Base-by-base conservation (phyloP, 1,140 invertebrate genomes). In the Zaprionus camerounensis region DNA sequence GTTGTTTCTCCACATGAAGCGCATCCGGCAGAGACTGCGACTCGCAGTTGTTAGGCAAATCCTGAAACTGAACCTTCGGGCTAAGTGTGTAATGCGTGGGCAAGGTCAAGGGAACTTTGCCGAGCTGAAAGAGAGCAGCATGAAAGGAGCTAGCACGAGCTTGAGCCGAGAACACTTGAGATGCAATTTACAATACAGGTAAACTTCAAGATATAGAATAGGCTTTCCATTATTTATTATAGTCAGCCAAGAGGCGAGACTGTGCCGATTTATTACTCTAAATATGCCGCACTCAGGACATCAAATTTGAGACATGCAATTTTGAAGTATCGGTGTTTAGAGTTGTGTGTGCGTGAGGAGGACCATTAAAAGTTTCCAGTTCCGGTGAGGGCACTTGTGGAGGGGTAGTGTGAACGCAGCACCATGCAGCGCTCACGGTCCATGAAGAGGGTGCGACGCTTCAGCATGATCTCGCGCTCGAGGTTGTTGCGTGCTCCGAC, bases 391-490 rank as follows among this genome's bases (percentile, higher is more conserved):
- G 95, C 94, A 61, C 94, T 94, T 9, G 95, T 93, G 0, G 95
- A 95, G 1, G 96, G 96, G 94, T 95, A 96, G 76, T 95, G 94
- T 0, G 95, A 95, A 11, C 96, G 93, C 1, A 96, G 93, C 22
- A 93, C 81, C 78, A 94, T 94, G 69, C 95, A 95, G 51, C 96
- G 94, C 58, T 96, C 94, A 72, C 94, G 93, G 80, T 97, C 96
- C 63, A 96, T 95, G 66, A 94, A 94, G 1, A 97, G 82, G 20
- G 95, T 95, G 91, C 96, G 96, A 34, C 95, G 93, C 84, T 97
- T 97, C 15, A 96, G 93, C 76, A 96, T 95, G 44, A 96, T 95
- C 83, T 97, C 95, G 15, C 95, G 94, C 92, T 97, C 96, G 20
- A 97, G 85, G 1, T 94, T 93, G 3, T 93, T 94, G 70, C 96